Evolutionary conservation across 2,888 invertebrate species (phyloP).

Genomic region (Hemicrepidius hirtus): DNA sequence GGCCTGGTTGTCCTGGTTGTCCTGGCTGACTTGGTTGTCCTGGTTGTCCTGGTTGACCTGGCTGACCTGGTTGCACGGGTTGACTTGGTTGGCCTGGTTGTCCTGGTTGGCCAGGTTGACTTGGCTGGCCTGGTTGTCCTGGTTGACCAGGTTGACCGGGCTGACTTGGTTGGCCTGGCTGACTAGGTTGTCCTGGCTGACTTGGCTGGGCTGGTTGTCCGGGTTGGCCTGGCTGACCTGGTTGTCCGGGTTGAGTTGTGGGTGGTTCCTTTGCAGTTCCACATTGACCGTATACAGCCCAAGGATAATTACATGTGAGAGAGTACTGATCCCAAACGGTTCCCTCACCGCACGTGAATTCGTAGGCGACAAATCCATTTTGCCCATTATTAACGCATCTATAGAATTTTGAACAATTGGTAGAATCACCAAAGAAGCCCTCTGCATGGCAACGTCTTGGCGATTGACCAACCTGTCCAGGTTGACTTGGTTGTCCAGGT

Average conservation of each 20-base stretch:
- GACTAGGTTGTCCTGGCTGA: slow-evolving; percentile 58
- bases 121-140: slow-evolving; percentile 3
- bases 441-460: slow-evolving; percentile 75
- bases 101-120: slow-evolving; percentile 3
- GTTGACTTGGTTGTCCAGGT: no score
- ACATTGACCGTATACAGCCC: slow-evolving; percentile 47
- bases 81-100: slow-evolving; percentile 14
- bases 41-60: slow-evolving; percentile 11
- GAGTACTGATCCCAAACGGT: slow-evolving; percentile 20
- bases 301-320: slow-evolving; percentile 46
- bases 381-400: slow-evolving; percentile 81
- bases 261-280: slow-evolving; percentile 42
- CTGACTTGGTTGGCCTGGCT: no score
- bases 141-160: background rate
- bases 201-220: no score
- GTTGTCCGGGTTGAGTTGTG: slow-evolving; percentile 48
- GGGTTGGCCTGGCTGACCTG: no score
- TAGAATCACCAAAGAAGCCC: slow-evolving; percentile 67
- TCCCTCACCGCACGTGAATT: slow-evolving; percentile 80
- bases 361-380: slow-evolving; percentile 78
- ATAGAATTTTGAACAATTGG: slow-evolving; percentile 84
- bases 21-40: background rate
- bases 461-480: slow-evolving; percentile 6
- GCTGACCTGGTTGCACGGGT: slow-evolving; percentile 15
- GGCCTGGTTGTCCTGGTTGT: slow-evolving; percentile 20